These are phyloP conservation scores for Drosophila tripunctata DNA, from an alignment of 2,888 invertebrate species.

Conservation along the genomic window DNA sequence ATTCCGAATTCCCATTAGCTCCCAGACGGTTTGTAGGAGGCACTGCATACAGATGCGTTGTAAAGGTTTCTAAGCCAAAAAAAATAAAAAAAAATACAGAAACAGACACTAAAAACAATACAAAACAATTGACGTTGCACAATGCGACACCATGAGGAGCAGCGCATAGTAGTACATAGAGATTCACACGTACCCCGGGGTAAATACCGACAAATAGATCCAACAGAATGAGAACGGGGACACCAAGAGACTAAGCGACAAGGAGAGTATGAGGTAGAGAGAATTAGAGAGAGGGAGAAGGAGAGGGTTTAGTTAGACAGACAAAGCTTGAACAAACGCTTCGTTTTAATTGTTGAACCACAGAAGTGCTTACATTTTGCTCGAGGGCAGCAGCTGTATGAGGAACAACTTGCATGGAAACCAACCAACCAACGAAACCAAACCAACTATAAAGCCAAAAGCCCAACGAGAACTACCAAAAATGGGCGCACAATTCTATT, in stretches of 20 bases:
- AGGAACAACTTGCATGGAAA: conserved; percentile 13
- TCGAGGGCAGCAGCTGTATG: conserved; percentile 35
- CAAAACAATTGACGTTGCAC: conserved; percentile 66
- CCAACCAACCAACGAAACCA: too few species aligned
- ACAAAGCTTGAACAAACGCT: conserved; percentile 44
- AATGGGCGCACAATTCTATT: conserved; percentile 37
- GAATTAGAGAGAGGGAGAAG: not conserved
- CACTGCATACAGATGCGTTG: conserved; percentile 22
- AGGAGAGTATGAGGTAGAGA: not conserved
- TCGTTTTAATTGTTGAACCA: conserved; percentile 71
- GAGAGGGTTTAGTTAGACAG: not conserved
- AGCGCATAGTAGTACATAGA: conserved; percentile 44
- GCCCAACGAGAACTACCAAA: not conserved
- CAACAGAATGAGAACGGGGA: conserved; percentile 1
- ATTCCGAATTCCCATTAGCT: conserved; percentile 33
- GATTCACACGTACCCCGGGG: conserved; percentile 70
- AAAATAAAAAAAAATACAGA: conserved; percentile 1
- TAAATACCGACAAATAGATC: conserved; percentile 58
- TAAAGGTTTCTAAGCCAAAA: not conserved
- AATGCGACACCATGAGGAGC: conserved; percentile 38
- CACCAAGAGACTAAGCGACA: too few species aligned
- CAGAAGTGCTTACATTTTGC: conserved; percentile 72
- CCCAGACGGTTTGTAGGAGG: not conserved
- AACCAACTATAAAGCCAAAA: not conserved
- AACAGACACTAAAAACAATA: conserved; percentile 32